These are phyloP conservation scores for Agrypnus murinus DNA, from an alignment of 2,888 invertebrate species.

Conservation along the genomic window DNA sequence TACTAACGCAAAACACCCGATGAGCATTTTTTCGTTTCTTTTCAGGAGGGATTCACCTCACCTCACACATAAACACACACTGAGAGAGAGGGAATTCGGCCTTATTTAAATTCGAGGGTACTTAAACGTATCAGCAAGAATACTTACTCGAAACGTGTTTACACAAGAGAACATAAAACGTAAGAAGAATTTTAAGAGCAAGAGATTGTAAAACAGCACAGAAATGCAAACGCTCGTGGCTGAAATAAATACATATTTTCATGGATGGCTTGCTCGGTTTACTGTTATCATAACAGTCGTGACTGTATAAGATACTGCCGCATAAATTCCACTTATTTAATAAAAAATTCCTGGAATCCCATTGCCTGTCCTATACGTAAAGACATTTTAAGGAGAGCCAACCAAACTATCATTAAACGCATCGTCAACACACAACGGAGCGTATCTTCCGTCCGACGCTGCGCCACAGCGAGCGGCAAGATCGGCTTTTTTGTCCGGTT, in stretches of 20 bases:
- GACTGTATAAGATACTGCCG: constrained; percentile 49
- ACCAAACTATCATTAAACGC: constrained; percentile 39
- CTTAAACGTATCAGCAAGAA: constrained; percentile 42
- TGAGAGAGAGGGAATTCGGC: constrained; percentile 39
- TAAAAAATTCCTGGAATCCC: constrained; percentile 44
- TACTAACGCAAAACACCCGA: too few species aligned
- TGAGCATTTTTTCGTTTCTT: too few species aligned
- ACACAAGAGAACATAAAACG: constrained; percentile 41
- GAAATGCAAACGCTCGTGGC: constrained; percentile 52
- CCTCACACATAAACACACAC: too few species aligned
- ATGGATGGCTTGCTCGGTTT: constrained; percentile 57
- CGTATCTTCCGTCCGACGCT: too few species aligned
- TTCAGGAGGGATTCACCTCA: not conserved
- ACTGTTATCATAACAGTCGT: constrained; percentile 58
- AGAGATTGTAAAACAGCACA: constrained; percentile 39
- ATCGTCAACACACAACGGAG: constrained; percentile 2
- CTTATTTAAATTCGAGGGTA: constrained; percentile 41
- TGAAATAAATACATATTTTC: constrained; percentile 58
- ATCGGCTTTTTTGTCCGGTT: constrained; percentile 25
- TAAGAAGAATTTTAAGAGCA: constrained; percentile 43
- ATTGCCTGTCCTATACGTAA: constrained; percentile 34
- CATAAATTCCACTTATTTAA: constrained; percentile 46
- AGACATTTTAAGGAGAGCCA: constrained; percentile 39
- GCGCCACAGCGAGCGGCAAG: not conserved
- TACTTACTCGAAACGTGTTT: constrained; percentile 45